phyloP scores from a whole-genome alignment of 2,113 vertebrate genomes.

The Hiodon alosoides region DNA sequence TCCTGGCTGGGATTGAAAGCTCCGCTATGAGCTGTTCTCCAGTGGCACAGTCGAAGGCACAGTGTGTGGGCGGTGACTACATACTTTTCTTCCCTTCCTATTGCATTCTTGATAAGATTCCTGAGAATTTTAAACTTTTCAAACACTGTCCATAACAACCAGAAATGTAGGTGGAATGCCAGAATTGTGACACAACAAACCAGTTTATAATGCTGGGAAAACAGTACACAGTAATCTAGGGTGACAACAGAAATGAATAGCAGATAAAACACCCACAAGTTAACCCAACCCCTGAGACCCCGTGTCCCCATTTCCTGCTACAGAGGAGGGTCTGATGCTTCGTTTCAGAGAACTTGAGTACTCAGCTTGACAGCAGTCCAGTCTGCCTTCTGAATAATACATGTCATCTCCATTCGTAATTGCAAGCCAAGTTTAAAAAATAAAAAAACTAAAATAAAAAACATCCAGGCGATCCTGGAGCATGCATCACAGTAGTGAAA shows the following conservation, averaged over 20 bases:
- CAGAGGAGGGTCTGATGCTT: too few relatives aligned
- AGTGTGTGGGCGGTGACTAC: neutral
- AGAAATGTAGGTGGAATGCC: too few relatives aligned
- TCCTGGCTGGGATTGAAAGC: neutral
- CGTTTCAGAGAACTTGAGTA: too few relatives aligned
- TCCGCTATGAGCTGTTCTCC: neutral
- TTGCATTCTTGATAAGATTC: neutral
- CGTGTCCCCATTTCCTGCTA: too few relatives aligned
- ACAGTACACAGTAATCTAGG: too few relatives aligned
- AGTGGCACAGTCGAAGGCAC: neutral
- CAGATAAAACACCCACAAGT: too few relatives aligned
- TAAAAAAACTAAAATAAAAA: neutral
- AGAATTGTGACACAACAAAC: too few relatives aligned
- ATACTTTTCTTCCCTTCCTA: neutral
- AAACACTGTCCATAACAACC: too few relatives aligned
- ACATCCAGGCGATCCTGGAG: neutral
- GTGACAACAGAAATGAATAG: too few relatives aligned
- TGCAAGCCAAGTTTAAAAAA: slow-evolving; percentile 23
- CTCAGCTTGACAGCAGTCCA: neutral
- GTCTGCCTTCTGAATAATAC: slow-evolving; percentile 27
- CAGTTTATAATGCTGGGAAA: too few relatives aligned
- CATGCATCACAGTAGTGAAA: slow-evolving; percentile 48
- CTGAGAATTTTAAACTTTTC: too few relatives aligned
- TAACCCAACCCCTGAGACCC: too few relatives aligned
- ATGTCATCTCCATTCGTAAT: slow-evolving; percentile 50